These are phyloP conservation scores for Sapayoa aenigma DNA, from an alignment of 2,113 vertebrate genomes.

Conservation along the genomic window DNA sequence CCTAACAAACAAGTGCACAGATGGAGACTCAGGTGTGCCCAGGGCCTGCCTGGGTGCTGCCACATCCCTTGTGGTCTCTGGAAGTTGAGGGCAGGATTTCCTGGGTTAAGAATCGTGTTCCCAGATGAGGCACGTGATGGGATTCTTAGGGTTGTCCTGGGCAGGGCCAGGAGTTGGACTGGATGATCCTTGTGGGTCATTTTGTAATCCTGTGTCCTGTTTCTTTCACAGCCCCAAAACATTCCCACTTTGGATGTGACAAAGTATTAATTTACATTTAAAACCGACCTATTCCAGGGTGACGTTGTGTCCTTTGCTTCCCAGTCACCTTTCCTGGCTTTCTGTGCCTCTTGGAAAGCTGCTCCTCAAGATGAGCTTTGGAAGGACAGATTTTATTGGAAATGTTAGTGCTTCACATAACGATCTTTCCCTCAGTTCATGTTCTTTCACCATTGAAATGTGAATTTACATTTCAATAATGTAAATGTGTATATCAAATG, in stretches of 20 bases:
- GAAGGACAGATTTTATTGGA: background rate
- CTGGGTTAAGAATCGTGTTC: background rate
- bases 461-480: too few relatives aligned
- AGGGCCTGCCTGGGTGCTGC: too few relatives aligned
- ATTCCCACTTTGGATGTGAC: too few relatives aligned
- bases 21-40: background rate
- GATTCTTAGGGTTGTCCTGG: background rate
- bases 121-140: accelerated
- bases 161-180: background rate
- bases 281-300: background rate
- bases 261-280: background rate
- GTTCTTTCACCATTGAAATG: background rate
- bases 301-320: background rate
- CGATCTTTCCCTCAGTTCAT: background rate
- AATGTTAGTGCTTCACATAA: background rate
- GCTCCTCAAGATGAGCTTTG: background rate
- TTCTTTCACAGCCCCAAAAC: background rate
- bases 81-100: background rate
- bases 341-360: background rate
- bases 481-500: background rate
- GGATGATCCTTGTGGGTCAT: background rate
- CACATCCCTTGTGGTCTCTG: too few relatives aligned
- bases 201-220: background rate
- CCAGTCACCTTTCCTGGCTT: background rate
- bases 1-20: background rate